phyloP scores from a whole-genome alignment of 2,888 invertebrate species.

The Heteropelma amictum region DNA sequence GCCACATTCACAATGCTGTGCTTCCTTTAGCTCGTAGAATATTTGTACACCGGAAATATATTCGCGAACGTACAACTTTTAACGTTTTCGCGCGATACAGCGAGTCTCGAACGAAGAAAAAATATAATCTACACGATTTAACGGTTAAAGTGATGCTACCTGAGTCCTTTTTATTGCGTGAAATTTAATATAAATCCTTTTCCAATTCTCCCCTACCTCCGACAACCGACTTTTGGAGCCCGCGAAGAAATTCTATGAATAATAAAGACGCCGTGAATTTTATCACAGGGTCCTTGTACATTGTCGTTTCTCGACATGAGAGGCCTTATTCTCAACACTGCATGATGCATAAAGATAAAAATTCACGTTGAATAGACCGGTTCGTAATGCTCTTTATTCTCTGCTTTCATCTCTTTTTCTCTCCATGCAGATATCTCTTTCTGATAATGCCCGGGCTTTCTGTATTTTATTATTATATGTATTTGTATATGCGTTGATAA shows the following conservation, averaged over 20 bases:
- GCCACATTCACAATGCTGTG: no score
- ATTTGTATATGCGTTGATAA: not conserved
- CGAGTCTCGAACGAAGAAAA: no score
- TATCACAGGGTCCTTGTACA: constrained; percentile 18
- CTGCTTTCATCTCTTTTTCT: not conserved
- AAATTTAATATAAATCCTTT: not conserved
- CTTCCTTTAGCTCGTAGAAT: no score
- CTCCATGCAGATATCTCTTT: not conserved
- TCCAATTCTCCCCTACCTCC: not conserved
- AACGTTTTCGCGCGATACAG: no score
- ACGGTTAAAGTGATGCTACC: no score
- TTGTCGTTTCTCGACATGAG: not conserved
- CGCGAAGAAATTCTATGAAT: constrained; percentile 26
- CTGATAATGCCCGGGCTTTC: not conserved
- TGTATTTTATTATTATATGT: not conserved
- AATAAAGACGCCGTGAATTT: constrained; percentile 26
- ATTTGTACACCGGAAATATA: no score
- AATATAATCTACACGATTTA: no score
- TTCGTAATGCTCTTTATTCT: not conserved
- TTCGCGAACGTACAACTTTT: no score
- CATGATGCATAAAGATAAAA: not conserved
- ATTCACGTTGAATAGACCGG: constrained; percentile 3
- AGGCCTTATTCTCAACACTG: not conserved
- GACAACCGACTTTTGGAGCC: not conserved
- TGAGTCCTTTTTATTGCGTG: not conserved